Conservation (phyloP, 1,140 invertebrate genomes). For the Polypedilum vanderplanki region DNA sequence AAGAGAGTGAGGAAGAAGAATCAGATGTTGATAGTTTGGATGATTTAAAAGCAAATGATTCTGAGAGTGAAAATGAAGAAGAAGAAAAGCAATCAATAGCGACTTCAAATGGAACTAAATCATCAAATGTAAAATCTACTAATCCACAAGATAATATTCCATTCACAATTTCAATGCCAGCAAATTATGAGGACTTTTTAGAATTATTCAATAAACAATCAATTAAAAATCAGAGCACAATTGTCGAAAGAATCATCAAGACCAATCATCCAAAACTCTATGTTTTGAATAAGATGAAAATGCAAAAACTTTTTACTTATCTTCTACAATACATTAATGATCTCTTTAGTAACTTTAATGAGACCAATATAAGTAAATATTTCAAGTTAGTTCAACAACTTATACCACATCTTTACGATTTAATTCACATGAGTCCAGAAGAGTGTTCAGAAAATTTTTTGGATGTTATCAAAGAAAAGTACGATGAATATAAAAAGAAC, state of each 20-base stretch:
- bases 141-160: conserved; percentile 55
- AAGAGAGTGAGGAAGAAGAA: conserved; percentile 38
- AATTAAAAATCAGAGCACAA: conserved; percentile 55
- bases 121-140: conserved; percentile 37
- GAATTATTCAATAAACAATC: conserved; percentile 55
- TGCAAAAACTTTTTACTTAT: conserved; percentile 63
- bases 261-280: conserved; percentile 72
- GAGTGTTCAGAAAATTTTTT: conserved; percentile 56
- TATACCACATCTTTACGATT: conserved; percentile 61
- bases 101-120: conserved; percentile 35
- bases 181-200: conserved; percentile 58
- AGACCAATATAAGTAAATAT: conserved; percentile 47
- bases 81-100: conserved; percentile 35
- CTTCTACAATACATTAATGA: conserved; percentile 70
- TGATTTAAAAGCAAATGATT: conserved; percentile 45
- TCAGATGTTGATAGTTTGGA: conserved; percentile 45
- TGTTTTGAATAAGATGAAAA: conserved; percentile 66
- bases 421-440: conserved; percentile 61
- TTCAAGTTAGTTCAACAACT: conserved; percentile 58
- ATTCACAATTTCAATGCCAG: conserved; percentile 60
- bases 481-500: conserved; percentile 56
- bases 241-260: conserved; percentile 77
- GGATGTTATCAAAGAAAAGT: conserved; percentile 68
- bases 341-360: conserved; percentile 46
- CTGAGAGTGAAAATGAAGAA: conserved; percentile 37